Percentiles rank a stretch among this genome's conserved stretches.
These are phyloP conservation scores for Diacarnus erythraeanus DNA, from an alignment of 37 sponge, comb jelly and placozoan species.

Conservation along the genomic window DNA sequence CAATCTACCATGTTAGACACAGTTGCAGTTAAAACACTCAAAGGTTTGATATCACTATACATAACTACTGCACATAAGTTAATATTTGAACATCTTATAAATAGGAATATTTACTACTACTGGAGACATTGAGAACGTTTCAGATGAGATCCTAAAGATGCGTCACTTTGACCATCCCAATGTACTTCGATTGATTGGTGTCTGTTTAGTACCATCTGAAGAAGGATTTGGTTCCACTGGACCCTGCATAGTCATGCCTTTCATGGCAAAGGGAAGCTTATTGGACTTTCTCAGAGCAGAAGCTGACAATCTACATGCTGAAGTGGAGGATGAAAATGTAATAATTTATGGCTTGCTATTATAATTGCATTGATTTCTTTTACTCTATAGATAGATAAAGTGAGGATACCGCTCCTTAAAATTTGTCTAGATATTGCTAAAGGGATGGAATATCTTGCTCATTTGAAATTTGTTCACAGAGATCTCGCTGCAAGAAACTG, in stretches of 20 bases:
- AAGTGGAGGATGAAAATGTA: constrained; percentile 3
- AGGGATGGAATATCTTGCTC: constrained; percentile 35
- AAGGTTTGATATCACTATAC: constrained; percentile 12
- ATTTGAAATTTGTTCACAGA: constrained; percentile 25
- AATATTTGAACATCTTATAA: no score
- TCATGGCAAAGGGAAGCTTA: constrained; percentile 35
- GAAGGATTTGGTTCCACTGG: constrained; percentile 1
- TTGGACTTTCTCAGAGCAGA: constrained; percentile 18
- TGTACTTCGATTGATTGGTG: constrained; percentile 45
- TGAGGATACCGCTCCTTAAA: constrained; percentile 1
- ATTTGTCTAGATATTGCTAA: constrained; percentile 32
- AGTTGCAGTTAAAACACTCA: constrained; percentile 8
- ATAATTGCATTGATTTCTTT: not conserved
- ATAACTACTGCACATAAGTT: not conserved
- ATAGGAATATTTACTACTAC: constrained; percentile 29
- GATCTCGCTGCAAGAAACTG: constrained; percentile 58
- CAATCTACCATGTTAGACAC: not conserved
- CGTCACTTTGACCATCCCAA: constrained; percentile 27
- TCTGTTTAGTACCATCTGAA: constrained; percentile 9
- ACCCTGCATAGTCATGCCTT: constrained; percentile 39
- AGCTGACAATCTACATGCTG: not conserved
- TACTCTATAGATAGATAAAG: not conserved
- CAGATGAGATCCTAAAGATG: constrained; percentile 25
- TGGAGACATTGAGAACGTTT: constrained; percentile 10
- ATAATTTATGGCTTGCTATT: not conserved